Base-by-base conservation (phyloP, 2,113 vertebrate genomes). In the Pelmatolapia mariae region DNA sequence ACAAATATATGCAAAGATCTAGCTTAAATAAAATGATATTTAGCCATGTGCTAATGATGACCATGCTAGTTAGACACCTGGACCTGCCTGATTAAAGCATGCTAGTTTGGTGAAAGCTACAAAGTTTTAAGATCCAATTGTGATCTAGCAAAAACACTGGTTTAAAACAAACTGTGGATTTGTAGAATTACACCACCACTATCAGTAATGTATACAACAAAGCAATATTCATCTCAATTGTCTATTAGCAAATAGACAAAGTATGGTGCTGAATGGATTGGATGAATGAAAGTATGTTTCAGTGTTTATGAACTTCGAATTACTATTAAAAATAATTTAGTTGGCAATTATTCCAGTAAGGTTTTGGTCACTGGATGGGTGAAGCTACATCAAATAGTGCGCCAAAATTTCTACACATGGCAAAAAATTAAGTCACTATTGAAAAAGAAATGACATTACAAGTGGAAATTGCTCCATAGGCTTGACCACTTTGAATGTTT, bases 21-120 rank as follows among this genome's bases (percentile, higher is more conserved):
- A 18, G 40, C 68, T 26, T 45, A 73, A 2, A 73, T 45, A 73
- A 45, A 73, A 45, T 73, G 0, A 73, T 45, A 45, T 45, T 73
- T 73, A 73, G 40, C 40, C 12, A 73, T 18, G 15, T 3, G 6
- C 38, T 45, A 18, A 73, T 26, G 40, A 22, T 7, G 68, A 45
- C 8, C 5, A 73, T 73, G 68, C 40, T 45, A 73, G 68, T 73
- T 73, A 45, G 40, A 45, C 68, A 73, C 8, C n/a, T 43, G n/a
- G 12, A 71, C 7, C 22, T 10, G 63, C 63, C n/a, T 71, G 63
- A 24, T 6, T 71, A 24, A 43, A 71, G 7, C 66, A 43, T 24
- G 36, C n/a, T 68, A 40, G 63, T 68, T 3, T 71, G 2, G n/a
- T 43, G 66, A 43, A 71, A 71, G 19, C 36, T 71, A 6, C 22